Base-by-base conservation (phyloP, 1,140 invertebrate species). In the Hyles vespertilio region DNA sequence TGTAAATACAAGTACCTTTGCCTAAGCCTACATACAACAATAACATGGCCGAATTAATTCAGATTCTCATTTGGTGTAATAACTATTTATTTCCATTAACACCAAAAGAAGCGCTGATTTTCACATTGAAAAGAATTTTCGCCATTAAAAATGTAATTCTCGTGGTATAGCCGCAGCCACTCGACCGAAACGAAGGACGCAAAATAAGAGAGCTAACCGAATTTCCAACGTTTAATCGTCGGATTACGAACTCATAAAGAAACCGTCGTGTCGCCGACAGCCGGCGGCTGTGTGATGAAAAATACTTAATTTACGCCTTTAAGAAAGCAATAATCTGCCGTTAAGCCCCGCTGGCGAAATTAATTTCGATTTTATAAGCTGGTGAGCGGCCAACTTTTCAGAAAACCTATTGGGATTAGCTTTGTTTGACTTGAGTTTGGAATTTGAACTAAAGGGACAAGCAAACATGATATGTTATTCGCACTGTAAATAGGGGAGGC, bases 161-260 rank as follows among this genome's bases (percentile, higher is more conserved):
- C 22, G 22, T 22, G 22, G 22, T 1, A 22, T 22, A 22, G 22
- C 22, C 22, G 22, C 22, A 22, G 22, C 22, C 22, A 40, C 4
- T 40, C 8, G 36, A 40, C 36, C 36, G 36, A 40, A 40, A 40
- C 22, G 22, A 22, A 40, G 2, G 8, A 40, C 36, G 36, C 5
- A 47, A 70, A 77, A 74, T 69, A 59, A 65, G 67, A 76, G 71
- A 63, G 69, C 58, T 81, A 84, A 84, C 81, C 74, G 77, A 82
- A 77, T 79, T 79, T 71, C 22, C 22, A 53, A 65, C 66, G 56
- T 67, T 57, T 70, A 80, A 79, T 77, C 69, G 69, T 56, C 60
- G 65, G 69, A 78, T 77, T 81, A 73, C 71, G 70, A 73, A 73
- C 60, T 75, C 75, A 74, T 80, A 77, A 85, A 82, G 72, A 70